Percentiles rank a stretch among this genome's conserved stretches.
phyloP scores from a whole-genome alignment of 2,113 vertebrate species.

The Willisornis vidua region DNA sequence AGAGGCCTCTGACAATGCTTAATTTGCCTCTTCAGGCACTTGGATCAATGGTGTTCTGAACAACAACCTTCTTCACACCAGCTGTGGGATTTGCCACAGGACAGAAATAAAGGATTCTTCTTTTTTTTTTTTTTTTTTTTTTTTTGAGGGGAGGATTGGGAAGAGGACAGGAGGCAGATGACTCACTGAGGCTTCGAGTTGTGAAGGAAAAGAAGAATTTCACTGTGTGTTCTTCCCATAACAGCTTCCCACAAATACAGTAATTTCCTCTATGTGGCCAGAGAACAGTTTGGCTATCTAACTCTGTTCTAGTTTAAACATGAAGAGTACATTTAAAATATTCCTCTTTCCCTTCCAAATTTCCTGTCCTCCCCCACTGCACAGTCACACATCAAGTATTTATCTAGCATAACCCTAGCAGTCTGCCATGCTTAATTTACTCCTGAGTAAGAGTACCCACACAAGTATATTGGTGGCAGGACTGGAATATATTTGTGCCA shows the following conservation, averaged over 20 bases:
- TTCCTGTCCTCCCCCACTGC: neutral
- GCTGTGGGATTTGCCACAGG: neutral
- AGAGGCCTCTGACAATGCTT: neutral
- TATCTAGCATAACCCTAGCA: neutral
- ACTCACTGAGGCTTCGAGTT: conserved; percentile 6
- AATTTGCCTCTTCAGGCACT: neutral
- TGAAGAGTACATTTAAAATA: neutral
- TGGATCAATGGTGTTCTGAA: neutral
- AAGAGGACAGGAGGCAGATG: neutral
- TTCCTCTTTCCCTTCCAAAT: neutral
- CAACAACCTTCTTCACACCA: neutral
- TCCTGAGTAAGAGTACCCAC: neutral
- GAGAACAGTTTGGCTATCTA: neutral
- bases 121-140: too few species aligned
- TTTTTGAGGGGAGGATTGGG: neutral
- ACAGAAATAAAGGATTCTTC: neutral
- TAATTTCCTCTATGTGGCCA: neutral
- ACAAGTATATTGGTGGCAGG: neutral
- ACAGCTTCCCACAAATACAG: neutral
- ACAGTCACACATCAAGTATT: neutral
- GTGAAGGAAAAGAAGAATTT: neutral
- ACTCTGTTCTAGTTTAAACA: neutral
- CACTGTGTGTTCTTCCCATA: neutral
- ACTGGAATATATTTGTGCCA: neutral
- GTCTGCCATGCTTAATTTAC: neutral